phyloP scores from a whole-genome alignment of 1,140 invertebrate species.

The Papilio helenus region DNA sequence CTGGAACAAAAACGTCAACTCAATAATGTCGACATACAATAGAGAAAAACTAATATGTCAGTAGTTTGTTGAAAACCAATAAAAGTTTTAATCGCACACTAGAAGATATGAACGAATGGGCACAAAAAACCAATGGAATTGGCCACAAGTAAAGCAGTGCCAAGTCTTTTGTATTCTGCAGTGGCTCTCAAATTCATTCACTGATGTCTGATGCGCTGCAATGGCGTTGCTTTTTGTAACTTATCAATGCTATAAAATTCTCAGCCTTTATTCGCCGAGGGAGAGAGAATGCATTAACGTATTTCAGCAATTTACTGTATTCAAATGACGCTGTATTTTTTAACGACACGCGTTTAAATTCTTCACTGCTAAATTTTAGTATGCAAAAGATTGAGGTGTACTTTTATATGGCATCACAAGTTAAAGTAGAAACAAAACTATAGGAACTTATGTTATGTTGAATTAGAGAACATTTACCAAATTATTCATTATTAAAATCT shows the following conservation, averaged over 20 bases:
- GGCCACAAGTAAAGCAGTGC: slow-evolving; percentile 38
- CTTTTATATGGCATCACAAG: slow-evolving; percentile 2
- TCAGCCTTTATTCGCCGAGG: slow-evolving; percentile 32
- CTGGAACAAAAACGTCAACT: neutral
- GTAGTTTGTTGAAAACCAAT: slow-evolving; percentile 1
- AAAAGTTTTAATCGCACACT: slow-evolving; percentile 31
- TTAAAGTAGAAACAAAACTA: neutral
- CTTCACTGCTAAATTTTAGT: neutral
- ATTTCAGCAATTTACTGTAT: slow-evolving; percentile 37
- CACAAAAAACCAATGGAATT: slow-evolving; percentile 34
- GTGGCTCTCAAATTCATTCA: slow-evolving; percentile 37
- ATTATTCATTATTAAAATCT: neutral
- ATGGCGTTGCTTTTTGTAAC: slow-evolving; percentile 33
- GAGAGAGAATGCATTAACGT: slow-evolving; percentile 36
- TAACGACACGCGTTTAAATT: slow-evolving; percentile 30
- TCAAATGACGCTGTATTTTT: slow-evolving; percentile 26
- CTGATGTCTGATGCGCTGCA: slow-evolving; percentile 32
- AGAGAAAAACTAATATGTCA: neutral
- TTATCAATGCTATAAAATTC: slow-evolving; percentile 40
- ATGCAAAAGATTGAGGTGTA: neutral
- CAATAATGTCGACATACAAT: neutral
- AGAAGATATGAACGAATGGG: slow-evolving; percentile 20
- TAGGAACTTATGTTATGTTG: neutral
- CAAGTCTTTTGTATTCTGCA: slow-evolving; percentile 40
- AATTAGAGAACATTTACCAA: too few relatives aligned